These are phyloP conservation scores for Barypeithes pellucidus DNA, from an alignment of 2,888 invertebrate genomes.

Conservation along the genomic window DNA sequence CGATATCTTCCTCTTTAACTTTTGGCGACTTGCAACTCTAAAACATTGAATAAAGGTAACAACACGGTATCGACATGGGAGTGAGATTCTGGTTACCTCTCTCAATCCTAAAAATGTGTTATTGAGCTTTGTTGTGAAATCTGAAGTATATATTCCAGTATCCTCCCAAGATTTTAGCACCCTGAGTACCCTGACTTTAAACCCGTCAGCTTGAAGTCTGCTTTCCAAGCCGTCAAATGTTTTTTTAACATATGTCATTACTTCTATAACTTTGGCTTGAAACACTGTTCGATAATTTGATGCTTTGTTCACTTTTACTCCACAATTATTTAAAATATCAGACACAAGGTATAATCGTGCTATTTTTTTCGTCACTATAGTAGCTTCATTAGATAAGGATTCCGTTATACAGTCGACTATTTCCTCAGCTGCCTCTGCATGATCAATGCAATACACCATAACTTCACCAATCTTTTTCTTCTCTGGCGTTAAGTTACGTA, in stretches of 20 bases:
- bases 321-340: conserved; percentile 97
- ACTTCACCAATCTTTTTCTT: conserved; percentile 90
- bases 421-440: conserved; percentile 97
- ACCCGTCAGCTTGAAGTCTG: conserved; percentile 95
- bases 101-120: conserved; percentile 91
- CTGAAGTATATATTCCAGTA: conserved; percentile 93
- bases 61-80: neutral
- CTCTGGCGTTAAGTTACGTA: conserved; percentile 88
- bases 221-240: conserved; percentile 85
- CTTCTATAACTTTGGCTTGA: conserved; percentile 84
- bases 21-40: conserved; percentile 53
- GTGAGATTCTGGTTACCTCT: conserved; percentile 57
- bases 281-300: conserved; percentile 93
- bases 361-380: conserved; percentile 89
- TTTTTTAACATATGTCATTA: conserved; percentile 84
- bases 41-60: conserved; percentile 8
- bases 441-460: conserved; percentile 99
- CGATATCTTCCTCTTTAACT: conserved; percentile 72
- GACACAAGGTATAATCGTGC: conserved; percentile 95
- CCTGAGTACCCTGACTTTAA: conserved; percentile 90
- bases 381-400: conserved; percentile 84
- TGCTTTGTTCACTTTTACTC: conserved; percentile 96
- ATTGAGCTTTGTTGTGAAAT: conserved; percentile 90
- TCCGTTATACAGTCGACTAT: conserved; percentile 94
- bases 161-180: conserved; percentile 98